phyloP scores from a whole-genome alignment of 2,797 vertebrate genomes.

The Poeciliopsis infans region DNA sequence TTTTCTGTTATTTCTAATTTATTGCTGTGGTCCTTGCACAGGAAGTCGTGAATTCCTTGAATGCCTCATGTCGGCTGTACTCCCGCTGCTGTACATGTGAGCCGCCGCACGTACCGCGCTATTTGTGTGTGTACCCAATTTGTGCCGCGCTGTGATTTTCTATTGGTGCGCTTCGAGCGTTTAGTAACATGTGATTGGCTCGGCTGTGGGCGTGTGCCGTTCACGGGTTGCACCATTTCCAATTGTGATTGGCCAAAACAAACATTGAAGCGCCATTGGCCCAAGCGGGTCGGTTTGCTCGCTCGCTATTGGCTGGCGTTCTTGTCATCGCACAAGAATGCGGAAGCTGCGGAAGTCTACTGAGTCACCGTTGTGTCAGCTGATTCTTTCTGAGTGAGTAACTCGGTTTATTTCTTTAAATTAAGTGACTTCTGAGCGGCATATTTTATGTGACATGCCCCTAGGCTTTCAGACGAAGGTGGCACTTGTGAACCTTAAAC shows the following conservation, averaged over 20 bases:
- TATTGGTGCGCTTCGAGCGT: conserved; percentile 72
- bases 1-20: background rate
- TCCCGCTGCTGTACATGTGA: conserved; percentile 9
- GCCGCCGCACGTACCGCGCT: conserved; percentile 19
- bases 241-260: conserved; percentile 54
- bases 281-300: rapidly evolving
- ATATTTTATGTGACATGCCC: conserved; percentile 24
- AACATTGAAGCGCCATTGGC: conserved; percentile 56
- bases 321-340: conserved; percentile 78
- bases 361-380: conserved; percentile 89
- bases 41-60: background rate
- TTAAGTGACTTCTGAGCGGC: conserved; percentile 45
- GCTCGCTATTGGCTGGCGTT: conserved; percentile 60
- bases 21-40: background rate
- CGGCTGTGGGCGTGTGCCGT: conserved; percentile 77
- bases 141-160: conserved; percentile 89
- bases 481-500: conserved; percentile 4
- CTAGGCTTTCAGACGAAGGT: background rate
- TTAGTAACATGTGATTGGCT: conserved; percentile 69
- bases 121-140: conserved; percentile 52
- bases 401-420: conserved; percentile 74
- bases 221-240: conserved; percentile 25
- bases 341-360: conserved; percentile 83
- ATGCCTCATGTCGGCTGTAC: conserved; percentile 6
- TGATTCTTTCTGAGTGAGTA: conserved; percentile 88